These are phyloP conservation scores for Paralichthys olivaceus DNA, from an alignment of 2,113 vertebrate genomes.

Conservation along the genomic window DNA sequence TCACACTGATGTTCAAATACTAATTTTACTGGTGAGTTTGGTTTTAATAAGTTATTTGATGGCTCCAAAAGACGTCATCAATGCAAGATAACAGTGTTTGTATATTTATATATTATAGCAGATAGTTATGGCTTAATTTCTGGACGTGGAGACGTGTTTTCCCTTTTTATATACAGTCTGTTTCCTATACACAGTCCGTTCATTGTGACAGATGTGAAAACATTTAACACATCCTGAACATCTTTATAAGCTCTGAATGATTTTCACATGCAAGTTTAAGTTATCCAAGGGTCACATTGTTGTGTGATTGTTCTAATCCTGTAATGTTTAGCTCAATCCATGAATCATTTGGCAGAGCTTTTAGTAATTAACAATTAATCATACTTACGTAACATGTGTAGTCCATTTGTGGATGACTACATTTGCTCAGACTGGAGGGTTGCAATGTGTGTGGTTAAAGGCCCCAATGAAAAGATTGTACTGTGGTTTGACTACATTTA, in stretches of 20 bases:
- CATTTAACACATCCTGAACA: neutral
- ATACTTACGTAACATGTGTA: neutral
- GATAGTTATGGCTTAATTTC: no score
- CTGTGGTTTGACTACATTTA: neutral
- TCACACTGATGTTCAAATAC: no score
- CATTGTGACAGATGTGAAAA: neutral
- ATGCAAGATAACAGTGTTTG: no score
- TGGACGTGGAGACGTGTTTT: no score
- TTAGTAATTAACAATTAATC: constrained; percentile 14
- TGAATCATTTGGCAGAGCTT: constrained; percentile 14
- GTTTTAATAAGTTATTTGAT: no score
- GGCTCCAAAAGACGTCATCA: no score
- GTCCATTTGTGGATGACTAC: neutral
- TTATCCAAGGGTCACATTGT: neutral
- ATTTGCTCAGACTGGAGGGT: constrained; percentile 4
- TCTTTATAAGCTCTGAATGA: neutral
- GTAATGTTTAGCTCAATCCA: neutral
- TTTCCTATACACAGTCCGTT: neutral
- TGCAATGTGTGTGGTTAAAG: constrained; percentile 17
- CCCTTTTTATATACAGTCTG: neutral
- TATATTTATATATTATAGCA: no score
- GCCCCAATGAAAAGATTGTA: constrained; percentile 6
- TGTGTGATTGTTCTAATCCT: neutral
- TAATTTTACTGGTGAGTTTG: no score
- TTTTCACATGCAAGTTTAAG: neutral